Evolutionary conservation across 2,113 vertebrate genomes (phyloP), one percentile per base, ranked within the genome.

Genomic region (Oxygymnocypris stewartii): DNA sequence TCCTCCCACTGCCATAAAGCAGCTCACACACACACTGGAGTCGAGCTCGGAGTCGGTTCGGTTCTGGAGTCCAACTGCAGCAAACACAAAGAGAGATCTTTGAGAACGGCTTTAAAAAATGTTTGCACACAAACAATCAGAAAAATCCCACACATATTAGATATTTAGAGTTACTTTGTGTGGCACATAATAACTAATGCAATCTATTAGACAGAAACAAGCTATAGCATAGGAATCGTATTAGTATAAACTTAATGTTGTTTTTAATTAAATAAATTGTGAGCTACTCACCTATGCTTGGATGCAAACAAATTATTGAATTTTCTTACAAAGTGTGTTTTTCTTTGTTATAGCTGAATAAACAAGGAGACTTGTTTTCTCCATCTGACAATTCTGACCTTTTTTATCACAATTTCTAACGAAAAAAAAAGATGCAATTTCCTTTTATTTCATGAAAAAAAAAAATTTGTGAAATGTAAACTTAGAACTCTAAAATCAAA

Each of bases 1-100:
- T 92, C 94, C 94, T 94, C 95, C 94, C 94, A 95, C 93, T 92
- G 92, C 90, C 93, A 95, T 93, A 95, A 94, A 93, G 93, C 94
- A 94, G 92, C 93, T 94, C 79, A 28, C 92, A 93, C 92, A 92
- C 40, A 51, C 75, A 51, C 75, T 1, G 16, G 9, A 20, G 23
- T 44, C n/a, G 0, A 25, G 92, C 88, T 90, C 89, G 11, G 28
- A 91, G 90, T 87, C 81, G 85, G 87, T 90, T 82, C 77, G 81
- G 42, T 57, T 57, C 54, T 57, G 54, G 54, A 57, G 54, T 57
- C 54, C 0, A 57, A 2, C 54, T 20, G 54, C 18, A 20, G 54
- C 18, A 7, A 20, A 57, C 54, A 57, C 54, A 7, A 57, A 57
- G 6, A 0, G 2, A 20, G 6, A 6, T 54, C 54, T 57, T 8